Evolutionary conservation across 2,888 invertebrate species (phyloP).

Genomic region (Cryptocheilus praepositus): DNA sequence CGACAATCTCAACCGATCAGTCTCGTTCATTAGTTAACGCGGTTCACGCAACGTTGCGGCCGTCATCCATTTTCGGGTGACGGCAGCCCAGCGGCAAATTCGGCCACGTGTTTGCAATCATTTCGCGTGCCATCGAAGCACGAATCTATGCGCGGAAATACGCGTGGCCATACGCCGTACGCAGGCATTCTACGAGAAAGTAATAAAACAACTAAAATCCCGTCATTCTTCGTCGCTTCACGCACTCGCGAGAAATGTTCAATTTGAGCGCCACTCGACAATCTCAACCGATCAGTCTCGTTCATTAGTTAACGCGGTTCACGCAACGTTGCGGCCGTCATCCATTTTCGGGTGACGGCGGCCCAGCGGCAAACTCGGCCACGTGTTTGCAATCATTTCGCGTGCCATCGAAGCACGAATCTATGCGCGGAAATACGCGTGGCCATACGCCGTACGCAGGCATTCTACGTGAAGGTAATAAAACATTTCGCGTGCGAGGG

Average conservation of each 20-base stretch:
- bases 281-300: too few relatives aligned
- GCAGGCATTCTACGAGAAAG: slow-evolving; percentile 58
- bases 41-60: too few relatives aligned
- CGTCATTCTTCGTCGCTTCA: too few relatives aligned
- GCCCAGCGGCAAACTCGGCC: slow-evolving; percentile 23
- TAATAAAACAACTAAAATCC: slow-evolving; percentile 73
- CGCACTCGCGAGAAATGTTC: too few relatives aligned
- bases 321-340: too few relatives aligned
- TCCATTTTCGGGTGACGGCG: neutral
- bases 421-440: slow-evolving; percentile 1
- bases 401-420: neutral
- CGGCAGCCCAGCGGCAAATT: slow-evolving; percentile 12
- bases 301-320: too few relatives aligned
- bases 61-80: neutral
- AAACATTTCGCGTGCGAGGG: slow-evolving; percentile 72
- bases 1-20: neutral
- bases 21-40: too few relatives aligned
- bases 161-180: slow-evolving; percentile 28
- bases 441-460: slow-evolving; percentile 39
- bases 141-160: neutral
- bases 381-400: slow-evolving; percentile 16
- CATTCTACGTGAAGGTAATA: slow-evolving; percentile 65
- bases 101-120: slow-evolving; percentile 20
- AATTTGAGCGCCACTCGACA: too few relatives aligned
- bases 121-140: slow-evolving; percentile 9